A percentile compares a stretch with the other conserved stretches of the same genome.
These are phyloP conservation scores for Patella vulgata DNA, from an alignment of 1,140 invertebrate species.

Conservation along the genomic window DNA sequence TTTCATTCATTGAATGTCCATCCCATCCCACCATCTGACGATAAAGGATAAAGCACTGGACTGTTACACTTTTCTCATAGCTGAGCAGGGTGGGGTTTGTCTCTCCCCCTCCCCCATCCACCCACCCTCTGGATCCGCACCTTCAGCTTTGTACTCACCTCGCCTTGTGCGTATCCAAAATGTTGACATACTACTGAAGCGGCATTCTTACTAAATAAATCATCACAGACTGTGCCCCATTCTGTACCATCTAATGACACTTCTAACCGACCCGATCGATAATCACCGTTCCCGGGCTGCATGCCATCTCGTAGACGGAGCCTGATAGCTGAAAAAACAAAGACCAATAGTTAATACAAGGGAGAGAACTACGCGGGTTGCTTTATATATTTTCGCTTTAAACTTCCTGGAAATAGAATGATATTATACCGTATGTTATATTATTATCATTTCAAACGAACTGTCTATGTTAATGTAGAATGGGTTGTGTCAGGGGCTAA, in stretches of 20 bases:
- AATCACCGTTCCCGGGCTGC: neutral
- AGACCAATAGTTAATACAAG: neutral
- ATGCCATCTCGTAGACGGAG: constrained; percentile 5
- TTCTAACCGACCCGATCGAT: constrained; percentile 16
- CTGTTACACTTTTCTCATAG: no score
- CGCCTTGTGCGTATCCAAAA: constrained; percentile 66
- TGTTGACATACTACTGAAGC: constrained; percentile 77
- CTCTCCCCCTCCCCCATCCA: no score
- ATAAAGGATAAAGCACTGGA: no score
- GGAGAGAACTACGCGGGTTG: neutral
- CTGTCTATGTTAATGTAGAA: no score
- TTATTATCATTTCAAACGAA: neutral
- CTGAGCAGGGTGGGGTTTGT: no score
- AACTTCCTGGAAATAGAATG: neutral
- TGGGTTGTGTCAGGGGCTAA: no score
- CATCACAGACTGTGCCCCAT: constrained; percentile 48
- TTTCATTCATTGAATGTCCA: no score
- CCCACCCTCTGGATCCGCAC: no score
- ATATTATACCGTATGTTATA: neutral
- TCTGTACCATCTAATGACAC: constrained; percentile 11
- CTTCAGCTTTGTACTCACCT: no score
- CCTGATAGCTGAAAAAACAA: neutral
- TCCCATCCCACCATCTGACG: no score
- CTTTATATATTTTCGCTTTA: neutral
- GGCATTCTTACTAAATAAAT: constrained; percentile 75